phyloP scores from a whole-genome alignment of 2,888 invertebrate genomes.

The Gastrophysa polygoni region DNA sequence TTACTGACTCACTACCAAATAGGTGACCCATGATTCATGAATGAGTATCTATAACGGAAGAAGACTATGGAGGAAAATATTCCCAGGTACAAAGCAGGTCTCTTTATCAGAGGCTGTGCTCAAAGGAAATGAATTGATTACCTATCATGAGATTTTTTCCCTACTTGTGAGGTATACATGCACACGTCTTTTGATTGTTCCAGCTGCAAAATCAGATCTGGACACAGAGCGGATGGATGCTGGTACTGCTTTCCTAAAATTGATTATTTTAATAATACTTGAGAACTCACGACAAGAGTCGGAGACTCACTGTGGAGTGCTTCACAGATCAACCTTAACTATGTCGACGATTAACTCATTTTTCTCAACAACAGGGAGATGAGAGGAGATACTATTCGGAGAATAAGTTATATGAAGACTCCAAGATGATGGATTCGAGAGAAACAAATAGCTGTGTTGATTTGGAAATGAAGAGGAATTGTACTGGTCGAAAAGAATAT shows the following conservation, averaged over 20 bases:
- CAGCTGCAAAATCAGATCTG: not conserved
- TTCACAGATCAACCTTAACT: not conserved
- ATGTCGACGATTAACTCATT: not conserved
- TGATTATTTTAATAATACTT: no score
- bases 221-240: not conserved
- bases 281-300: no score
- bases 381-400: not conserved
- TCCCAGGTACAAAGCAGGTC: not conserved
- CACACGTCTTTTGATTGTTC: not conserved
- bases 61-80: not conserved
- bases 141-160: not conserved
- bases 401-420: not conserved
- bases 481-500: not conserved
- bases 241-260: not conserved
- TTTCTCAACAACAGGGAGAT: not conserved
- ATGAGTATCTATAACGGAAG: not conserved
- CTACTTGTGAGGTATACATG: not conserved
- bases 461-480: not conserved
- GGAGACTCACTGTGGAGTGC: not conserved
- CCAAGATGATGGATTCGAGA: not conserved
- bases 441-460: conserved; percentile 3
- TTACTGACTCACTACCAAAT: not conserved
- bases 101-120: no score
- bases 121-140: not conserved
- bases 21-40: no score